A percentile compares a stretch with the other conserved stretches of the same genome.
Conservation (phyloP, 2,888 invertebrate genomes). For the Drosophila multiciliata region DNA sequence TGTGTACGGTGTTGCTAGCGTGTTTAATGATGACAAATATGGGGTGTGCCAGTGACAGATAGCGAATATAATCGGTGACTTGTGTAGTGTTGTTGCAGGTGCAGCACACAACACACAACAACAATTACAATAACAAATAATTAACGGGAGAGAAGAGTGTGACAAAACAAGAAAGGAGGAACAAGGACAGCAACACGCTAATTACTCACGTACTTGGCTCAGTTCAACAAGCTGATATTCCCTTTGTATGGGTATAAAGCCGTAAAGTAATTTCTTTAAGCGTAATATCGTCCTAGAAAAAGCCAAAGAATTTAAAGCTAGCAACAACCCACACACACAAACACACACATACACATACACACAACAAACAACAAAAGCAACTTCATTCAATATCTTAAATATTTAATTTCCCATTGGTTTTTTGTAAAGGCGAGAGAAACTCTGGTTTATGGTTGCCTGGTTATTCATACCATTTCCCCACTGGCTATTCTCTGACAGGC, state of each 20-base stretch:
- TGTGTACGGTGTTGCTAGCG: constrained; percentile 10
- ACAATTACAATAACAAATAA: constrained; percentile 5
- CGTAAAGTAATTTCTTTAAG: constrained; percentile 82
- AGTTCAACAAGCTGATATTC: constrained; percentile 82
- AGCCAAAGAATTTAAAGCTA: constrained; percentile 41
- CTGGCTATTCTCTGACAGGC: background rate
- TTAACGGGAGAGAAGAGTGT: background rate
- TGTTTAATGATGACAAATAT: constrained; percentile 7
- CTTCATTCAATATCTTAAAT: constrained; percentile 15
- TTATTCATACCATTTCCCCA: background rate
- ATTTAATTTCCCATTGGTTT: background rate
- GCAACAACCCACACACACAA: background rate
- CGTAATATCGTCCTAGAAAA: constrained; percentile 80
- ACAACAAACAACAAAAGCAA: background rate
- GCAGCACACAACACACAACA: constrained; percentile 38
- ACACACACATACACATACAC: background rate
- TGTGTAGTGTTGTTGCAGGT: constrained; percentile 37
- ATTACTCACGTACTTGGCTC: constrained; percentile 80
- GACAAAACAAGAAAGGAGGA: constrained; percentile 10
- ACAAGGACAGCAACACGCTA: constrained; percentile 34
- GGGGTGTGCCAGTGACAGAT: constrained; percentile 12
- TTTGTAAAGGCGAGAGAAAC: background rate
- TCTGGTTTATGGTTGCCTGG: constrained; percentile 3
- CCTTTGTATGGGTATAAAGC: constrained; percentile 81
- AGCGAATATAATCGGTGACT: constrained; percentile 10